Evolutionary conservation across 2,888 invertebrate species (phyloP), one percentile per base, ranked within the genome.

Genomic region (Netelia melanura): DNA sequence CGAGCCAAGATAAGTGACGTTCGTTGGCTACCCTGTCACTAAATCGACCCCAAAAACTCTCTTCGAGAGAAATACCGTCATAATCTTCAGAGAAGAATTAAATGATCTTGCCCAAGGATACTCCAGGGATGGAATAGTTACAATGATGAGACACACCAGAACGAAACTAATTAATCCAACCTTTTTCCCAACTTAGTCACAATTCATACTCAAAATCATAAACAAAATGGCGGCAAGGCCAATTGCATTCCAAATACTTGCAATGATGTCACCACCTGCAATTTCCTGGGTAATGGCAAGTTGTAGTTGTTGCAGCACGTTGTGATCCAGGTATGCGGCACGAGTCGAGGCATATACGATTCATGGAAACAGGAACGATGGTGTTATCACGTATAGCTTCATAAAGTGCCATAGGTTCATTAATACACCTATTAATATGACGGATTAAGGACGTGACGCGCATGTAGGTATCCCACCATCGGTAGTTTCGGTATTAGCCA

Each of bases 341-440:
- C 21, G 9, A 70, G 61, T 21, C 14, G 61, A 48, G 48, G 48
- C 48, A 58, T 78, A 61, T 68, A 61, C 30, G 43, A 64, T 52
- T 79, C 54, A n/a, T 48, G 64, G 64, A 14, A 54, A 62, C n/a
- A 58, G 17, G 23, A 21, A 30, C 44, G 56, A 74, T n/a, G 48
- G 25, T 54, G 25, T 52, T 30, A 43, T 67, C 70, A 48, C 58
- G 76, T 48, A 75, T 58, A 3, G 58, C 38, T 71, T 75, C 70
- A 65, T 75, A 64, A 80, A 76, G 75, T 30, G n/a, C 43, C 65
- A 56, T 58, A 48, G 74, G 81, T 87, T 89, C 89, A 88, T 89
- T 89, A 89, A 89, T 88, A 68, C 74, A 79, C 75, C 85, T 87
- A 88, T 88, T 89, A 89, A 89, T 88, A 88, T 87, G 89, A 87